Evolutionary conservation across 2,113 vertebrate genomes (phyloP), one percentile per base, ranked within the genome.

Genomic region (Eonycteris spelaea): DNA sequence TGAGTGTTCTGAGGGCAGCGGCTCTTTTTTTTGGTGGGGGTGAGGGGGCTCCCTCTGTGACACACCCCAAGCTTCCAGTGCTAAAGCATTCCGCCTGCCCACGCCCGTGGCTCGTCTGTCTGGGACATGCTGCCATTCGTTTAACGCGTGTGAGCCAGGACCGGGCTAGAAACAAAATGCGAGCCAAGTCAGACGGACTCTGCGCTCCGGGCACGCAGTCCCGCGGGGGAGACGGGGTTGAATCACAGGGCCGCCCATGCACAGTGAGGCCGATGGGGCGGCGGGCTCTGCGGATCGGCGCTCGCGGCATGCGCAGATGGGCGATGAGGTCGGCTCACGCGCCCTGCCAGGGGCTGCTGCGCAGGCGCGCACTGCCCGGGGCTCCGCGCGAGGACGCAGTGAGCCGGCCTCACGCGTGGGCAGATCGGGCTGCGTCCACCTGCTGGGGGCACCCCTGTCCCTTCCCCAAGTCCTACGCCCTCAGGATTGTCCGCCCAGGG

Each of bases 381-480:
- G 12, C 24, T 22, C 51, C 30, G 28, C 6, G 5, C 7, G 19
- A 45, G 24, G 7, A 33, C 51, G 9, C 40, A 28, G 43, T 13
- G 24, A 24, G 48, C n/a, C n/a, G n/a, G n/a, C n/a, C n/a, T n/a
- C n/a, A n/a, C n/a, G n/a, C n/a, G n/a, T n/a, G n/a, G n/a, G n/a
- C n/a, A n/a, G n/a, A n/a, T n/a, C 48, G 24, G 5, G 43, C 33
- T 71, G 38, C 59, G 11, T 16, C 78, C 28, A 11, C 55, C 24
- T 40, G 18, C 30, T 61, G 24, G 40, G 15, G 55, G 2, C 24
- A 1, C 55, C 55, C 1, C 33, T 7, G 1, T 0, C 4, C 18
- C 55, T 9, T 40, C n/a, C 55, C 26, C 11, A 38, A 15, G 40
- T 15, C 24, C 0, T 35, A 21, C 61, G 33, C 40, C 22, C 3